These are phyloP conservation scores for Illadopsis cleaveri DNA, from an alignment of 2,113 vertebrate species.

Conservation along the genomic window DNA sequence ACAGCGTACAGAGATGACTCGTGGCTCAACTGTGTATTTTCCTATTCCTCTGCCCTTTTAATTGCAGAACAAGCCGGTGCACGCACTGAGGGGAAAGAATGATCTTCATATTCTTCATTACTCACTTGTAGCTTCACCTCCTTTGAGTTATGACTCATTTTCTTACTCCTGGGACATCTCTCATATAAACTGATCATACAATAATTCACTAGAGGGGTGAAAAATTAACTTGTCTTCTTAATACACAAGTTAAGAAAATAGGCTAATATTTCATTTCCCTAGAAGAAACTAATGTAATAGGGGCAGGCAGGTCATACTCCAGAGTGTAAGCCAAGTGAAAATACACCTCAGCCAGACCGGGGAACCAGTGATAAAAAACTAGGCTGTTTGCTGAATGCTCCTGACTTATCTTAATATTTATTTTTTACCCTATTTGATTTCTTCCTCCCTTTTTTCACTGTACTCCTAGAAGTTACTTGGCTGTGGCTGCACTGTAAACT, in stretches of 20 bases:
- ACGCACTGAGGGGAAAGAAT: conserved; percentile 30
- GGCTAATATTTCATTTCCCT: conserved; percentile 63
- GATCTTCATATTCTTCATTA: conserved; percentile 48
- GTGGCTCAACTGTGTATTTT: not conserved
- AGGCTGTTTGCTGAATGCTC: not conserved
- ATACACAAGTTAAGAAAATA: conserved; percentile 65
- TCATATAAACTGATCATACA: conserved; percentile 54
- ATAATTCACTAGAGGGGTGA: conserved; percentile 62
- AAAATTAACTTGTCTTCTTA: conserved; percentile 72
- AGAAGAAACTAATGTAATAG: not conserved
- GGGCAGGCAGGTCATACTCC: not conserved
- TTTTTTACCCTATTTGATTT: not conserved
- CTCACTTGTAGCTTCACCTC: conserved; percentile 52
- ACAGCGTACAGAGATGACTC: not conserved
- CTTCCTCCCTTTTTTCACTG: not conserved
- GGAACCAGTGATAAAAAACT: not conserved
- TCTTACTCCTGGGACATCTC: conserved; percentile 40
- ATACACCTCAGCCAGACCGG: not conserved
- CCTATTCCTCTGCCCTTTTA: conserved; percentile 19
- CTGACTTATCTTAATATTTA: not conserved
- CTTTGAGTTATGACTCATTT: conserved; percentile 66
- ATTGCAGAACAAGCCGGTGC: conserved; percentile 21
- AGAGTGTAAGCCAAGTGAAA: not conserved
- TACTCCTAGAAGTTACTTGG: not conserved
- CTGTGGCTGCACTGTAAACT: not conserved